These are phyloP conservation scores for Chrysocyon brachyurus DNA, from an alignment of 2,797 vertebrate genomes.

Conservation along the genomic window DNA sequence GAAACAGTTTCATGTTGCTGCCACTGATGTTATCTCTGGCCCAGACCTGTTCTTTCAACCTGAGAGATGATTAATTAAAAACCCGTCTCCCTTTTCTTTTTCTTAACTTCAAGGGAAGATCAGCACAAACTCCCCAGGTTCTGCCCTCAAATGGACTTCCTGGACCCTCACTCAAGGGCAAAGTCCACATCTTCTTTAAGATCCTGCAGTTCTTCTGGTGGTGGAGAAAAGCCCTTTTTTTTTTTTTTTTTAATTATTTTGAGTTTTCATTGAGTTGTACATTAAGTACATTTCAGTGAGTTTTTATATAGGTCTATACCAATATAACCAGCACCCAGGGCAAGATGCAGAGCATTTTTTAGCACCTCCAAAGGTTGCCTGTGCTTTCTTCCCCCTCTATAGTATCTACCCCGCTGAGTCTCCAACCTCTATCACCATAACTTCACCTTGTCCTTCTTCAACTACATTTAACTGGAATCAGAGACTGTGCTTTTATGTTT, in stretches of 20 bases:
- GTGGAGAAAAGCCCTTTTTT: background rate
- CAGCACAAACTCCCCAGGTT: background rate
- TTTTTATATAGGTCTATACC: background rate
- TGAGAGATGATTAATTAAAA: slow-evolving; percentile 58
- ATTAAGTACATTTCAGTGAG: background rate
- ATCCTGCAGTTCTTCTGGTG: background rate
- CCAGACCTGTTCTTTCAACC: slow-evolving; percentile 41
- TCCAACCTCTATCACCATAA: background rate
- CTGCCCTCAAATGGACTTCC: background rate
- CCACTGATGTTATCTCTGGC: slow-evolving; percentile 72
- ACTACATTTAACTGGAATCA: background rate
- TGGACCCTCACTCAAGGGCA: background rate
- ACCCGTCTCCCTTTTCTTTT: slow-evolving; percentile 53
- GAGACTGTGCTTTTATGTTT: background rate
- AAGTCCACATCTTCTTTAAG: background rate
- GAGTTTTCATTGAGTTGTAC: background rate
- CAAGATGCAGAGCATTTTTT: background rate
- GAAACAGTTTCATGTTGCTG: slow-evolving; percentile 61
- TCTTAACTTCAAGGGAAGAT: slow-evolving; percentile 60
- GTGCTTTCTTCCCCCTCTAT: background rate
- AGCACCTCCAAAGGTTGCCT: background rate
- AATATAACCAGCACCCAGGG: background rate
- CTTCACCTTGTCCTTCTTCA: background rate
- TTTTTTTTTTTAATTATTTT: background rate
- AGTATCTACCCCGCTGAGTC: background rate